Conservation (phyloP, 1,140 invertebrate species). For the Arctopsyche grandis region DNA sequence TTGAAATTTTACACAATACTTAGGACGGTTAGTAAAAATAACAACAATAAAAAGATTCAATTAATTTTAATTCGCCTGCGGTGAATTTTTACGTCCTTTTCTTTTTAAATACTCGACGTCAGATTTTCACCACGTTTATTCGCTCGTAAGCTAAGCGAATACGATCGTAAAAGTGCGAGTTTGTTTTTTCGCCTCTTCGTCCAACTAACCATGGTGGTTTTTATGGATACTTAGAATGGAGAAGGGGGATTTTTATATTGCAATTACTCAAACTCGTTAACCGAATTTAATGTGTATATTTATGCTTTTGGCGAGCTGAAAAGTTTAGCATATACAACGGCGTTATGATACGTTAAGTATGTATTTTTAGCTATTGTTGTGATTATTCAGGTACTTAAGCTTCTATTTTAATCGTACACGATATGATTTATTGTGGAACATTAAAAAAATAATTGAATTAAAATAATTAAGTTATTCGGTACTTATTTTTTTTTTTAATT, state of each 20-base stretch:
- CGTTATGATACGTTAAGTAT: no score
- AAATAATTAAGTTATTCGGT: no score
- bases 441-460: no score
- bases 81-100: background rate
- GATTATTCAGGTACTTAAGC: no score
- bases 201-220: background rate
- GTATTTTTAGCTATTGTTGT: no score
- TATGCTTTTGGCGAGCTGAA: background rate
- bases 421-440: no score
- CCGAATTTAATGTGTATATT: background rate
- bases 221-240: background rate
- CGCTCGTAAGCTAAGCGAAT: background rate
- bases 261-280: conserved; percentile 9
- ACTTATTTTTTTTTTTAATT: no score
- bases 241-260: background rate
- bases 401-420: no score
- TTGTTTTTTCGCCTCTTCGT: background rate
- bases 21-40: background rate
- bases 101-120: background rate
- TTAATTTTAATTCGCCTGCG: no score
- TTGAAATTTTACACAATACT: background rate
- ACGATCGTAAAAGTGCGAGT: background rate
- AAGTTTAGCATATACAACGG: background rate
- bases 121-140: background rate
- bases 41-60: background rate